phyloP scores from a whole-genome alignment of 1,140 invertebrate species.

The Chionoecetes opilio region DNA sequence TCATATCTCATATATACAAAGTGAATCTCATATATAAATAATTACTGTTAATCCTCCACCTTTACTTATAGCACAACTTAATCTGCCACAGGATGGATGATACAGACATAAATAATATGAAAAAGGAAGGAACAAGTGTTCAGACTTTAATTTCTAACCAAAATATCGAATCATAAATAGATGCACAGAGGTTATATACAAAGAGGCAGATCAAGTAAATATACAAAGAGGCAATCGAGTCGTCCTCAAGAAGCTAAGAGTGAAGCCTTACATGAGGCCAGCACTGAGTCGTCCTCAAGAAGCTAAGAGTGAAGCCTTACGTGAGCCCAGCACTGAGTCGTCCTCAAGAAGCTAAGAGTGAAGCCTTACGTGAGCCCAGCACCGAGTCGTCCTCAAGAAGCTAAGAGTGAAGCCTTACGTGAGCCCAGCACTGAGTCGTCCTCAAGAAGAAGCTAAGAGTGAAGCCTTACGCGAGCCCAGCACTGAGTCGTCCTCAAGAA shows the following conservation, averaged over 20 bases:
- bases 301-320: slow-evolving; percentile 81
- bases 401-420: slow-evolving; percentile 81
- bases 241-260: background rate
- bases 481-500: slow-evolving; percentile 61
- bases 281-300: slow-evolving; percentile 64
- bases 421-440: slow-evolving; percentile 72
- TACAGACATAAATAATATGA: too few relatives aligned
- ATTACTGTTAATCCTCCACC: too few relatives aligned
- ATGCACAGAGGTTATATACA: too few relatives aligned
- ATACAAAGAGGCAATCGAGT: too few relatives aligned
- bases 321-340: slow-evolving; percentile 70
- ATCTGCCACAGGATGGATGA: too few relatives aligned
- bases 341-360: background rate
- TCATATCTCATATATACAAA: too few relatives aligned
- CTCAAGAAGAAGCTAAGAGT: background rate
- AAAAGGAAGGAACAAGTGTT: too few relatives aligned
- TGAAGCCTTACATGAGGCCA: slow-evolving; percentile 82
- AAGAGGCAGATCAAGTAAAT: too few relatives aligned
- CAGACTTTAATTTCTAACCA: too few relatives aligned
- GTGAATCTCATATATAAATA: too few relatives aligned
- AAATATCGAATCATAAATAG: too few relatives aligned
- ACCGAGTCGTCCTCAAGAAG: slow-evolving; percentile 60
- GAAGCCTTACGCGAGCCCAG: slow-evolving; percentile 82
- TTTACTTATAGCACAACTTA: too few relatives aligned
- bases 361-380: slow-evolving; percentile 82